These are phyloP conservation scores for Psittacula cyanocephala DNA, from an alignment of 2,113 vertebrate genomes.

Conservation along the genomic window DNA sequence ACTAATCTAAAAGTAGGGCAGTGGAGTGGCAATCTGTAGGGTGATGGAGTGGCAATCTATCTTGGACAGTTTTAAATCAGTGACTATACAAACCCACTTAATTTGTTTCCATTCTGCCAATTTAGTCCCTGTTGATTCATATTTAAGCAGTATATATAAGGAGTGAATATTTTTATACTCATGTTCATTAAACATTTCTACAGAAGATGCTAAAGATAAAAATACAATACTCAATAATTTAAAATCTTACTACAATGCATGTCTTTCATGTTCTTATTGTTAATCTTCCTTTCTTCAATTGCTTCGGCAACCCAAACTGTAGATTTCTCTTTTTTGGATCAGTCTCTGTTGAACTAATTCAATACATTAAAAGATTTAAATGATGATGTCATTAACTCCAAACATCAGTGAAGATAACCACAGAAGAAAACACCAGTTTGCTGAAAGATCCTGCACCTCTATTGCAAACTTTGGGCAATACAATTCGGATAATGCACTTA, in stretches of 20 bases:
- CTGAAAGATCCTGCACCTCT: not conserved
- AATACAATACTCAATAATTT: not conserved
- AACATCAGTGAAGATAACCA: not conserved
- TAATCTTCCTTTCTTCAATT: conserved; percentile 18
- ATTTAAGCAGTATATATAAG: not conserved
- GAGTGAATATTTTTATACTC: not conserved
- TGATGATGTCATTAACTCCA: not conserved
- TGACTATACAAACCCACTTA: not conserved
- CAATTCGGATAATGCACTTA: not conserved
- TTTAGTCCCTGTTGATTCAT: not conserved
- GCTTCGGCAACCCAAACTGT: not conserved
- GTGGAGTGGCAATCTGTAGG: not conserved
- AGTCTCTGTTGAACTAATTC: not conserved
- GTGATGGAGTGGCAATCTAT: not conserved
- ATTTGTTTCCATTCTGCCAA: not conserved
- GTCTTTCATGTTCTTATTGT: not conserved
- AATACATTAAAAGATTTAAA: conserved; percentile 9
- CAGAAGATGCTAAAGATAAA: not conserved
- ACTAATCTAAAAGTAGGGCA: not conserved
- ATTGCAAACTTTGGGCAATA: not conserved
- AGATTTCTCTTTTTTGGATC: not conserved
- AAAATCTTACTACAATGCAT: not conserved
- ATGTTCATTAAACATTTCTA: not conserved
- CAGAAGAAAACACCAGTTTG: not conserved
- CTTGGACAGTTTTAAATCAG: not conserved